phyloP scores from a whole-genome alignment of 1,140 invertebrate species.

The Teleogryllus occipitalis region DNA sequence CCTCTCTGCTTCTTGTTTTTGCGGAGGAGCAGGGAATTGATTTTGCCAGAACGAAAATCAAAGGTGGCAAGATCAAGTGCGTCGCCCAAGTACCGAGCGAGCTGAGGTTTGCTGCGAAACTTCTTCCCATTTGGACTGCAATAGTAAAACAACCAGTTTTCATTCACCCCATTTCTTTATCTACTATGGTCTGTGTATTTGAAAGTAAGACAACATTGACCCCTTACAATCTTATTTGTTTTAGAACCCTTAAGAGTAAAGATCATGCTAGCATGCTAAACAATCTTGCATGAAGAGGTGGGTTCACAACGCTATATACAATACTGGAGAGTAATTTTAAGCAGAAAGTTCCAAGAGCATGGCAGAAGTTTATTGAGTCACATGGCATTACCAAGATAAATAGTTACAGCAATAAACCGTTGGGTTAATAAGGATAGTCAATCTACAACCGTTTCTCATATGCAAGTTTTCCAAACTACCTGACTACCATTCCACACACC shows the following conservation, averaged over 20 bases:
- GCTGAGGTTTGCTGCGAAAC: slow-evolving; percentile 71
- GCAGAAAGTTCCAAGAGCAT: neutral
- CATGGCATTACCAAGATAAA: neutral
- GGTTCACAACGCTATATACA: neutral
- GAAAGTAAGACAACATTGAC: neutral
- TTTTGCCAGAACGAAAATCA: slow-evolving; percentile 73
- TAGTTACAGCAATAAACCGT: neutral
- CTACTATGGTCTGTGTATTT: neutral
- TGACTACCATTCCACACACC: neutral
- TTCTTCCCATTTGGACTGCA: slow-evolving; percentile 68
- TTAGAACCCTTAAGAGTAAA: neutral
- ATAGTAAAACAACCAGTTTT: slow-evolving; percentile 20
- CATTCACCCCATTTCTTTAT: neutral
- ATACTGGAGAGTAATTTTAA: neutral
- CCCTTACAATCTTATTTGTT: neutral
- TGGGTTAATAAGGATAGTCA: neutral
- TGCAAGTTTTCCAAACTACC: neutral
- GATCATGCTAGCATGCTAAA: neutral
- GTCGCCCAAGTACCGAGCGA: slow-evolving; percentile 67
- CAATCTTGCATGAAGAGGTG: neutral
- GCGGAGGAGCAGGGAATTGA: slow-evolving; percentile 50
- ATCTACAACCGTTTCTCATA: neutral
- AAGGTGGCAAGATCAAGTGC: slow-evolving; percentile 70
- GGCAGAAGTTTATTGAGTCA: no score
- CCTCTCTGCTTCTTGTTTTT: slow-evolving; percentile 55